Percentiles rank a stretch among this genome's conserved stretches.
These are phyloP conservation scores for Amphiprion ocellaris DNA, from an alignment of 2,113 vertebrate species.

Conservation along the genomic window DNA sequence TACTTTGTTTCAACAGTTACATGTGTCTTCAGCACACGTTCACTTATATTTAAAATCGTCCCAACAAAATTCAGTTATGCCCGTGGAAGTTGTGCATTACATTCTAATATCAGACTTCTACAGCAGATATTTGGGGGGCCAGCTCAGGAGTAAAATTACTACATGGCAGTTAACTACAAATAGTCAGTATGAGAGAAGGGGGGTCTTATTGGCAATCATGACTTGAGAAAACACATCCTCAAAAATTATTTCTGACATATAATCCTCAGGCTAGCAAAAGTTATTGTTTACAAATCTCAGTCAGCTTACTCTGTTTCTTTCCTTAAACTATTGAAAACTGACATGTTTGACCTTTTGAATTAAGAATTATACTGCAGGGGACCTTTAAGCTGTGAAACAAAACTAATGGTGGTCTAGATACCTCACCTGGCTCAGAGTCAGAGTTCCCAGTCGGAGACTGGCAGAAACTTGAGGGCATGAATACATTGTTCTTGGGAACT, in stretches of 20 bases:
- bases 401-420: slow-evolving; percentile 34
- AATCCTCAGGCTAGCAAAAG: not conserved
- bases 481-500: slow-evolving; percentile 98
- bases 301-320: not conserved
- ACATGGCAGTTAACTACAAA: not conserved
- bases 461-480: slow-evolving; percentile 96
- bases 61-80: not conserved
- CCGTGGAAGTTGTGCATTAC: not conserved
- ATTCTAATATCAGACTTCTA: not conserved
- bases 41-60: not conserved
- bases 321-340: not conserved
- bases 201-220: slow-evolving; percentile 1
- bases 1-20: not conserved
- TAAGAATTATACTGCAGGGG: not conserved
- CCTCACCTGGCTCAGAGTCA: slow-evolving; percentile 94
- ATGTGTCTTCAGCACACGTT: not conserved
- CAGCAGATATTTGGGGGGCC: not conserved
- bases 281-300: slow-evolving; percentile 1
- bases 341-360: not conserved
- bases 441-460: slow-evolving; percentile 94
- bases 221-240: not conserved
- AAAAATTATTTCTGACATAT: not conserved
- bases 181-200: not conserved
- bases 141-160: slow-evolving; percentile 21
- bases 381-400: slow-evolving; percentile 23